Evolutionary conservation across 2,797 vertebrate species (phyloP), one percentile per base, ranked within the genome.

Genomic region (Enteromius mattozi): DNA sequence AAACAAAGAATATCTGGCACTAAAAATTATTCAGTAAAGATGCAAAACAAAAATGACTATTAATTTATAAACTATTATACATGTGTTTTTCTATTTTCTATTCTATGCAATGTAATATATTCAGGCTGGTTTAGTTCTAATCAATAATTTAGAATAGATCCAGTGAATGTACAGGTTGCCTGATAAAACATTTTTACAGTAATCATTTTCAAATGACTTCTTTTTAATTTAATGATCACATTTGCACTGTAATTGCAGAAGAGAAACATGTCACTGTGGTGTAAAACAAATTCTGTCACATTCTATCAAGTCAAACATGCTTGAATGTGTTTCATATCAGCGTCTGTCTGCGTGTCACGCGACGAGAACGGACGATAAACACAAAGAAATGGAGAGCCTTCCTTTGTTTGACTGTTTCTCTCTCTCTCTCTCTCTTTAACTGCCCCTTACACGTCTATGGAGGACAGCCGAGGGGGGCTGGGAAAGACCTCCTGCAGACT

Each of bases 381-480:
- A 56, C 65, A 70, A 54, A 56, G 35, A 81, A 27, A 30, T 24
- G 0, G 56, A 42, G 35, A 75, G 33, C 3, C 13, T 40, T 24
- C 24, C 78, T 80, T 80, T 80, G 78, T 80, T 35, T 51, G 63
- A 51, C 12, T 21, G 27, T 21, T 49, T 51, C 30, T 77, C 6
- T 40, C 27, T 63, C 6, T 59, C 17, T 40, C 61, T 65, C 61
- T 35, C 27, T 75, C 72, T 54, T 75, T 75, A 54, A 61, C 74
- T 74, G 70, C 3, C 70, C 71, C 6, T 74, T 7, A 74, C 71
- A 51, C 17, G 17, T 49, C 71, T 47, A 30, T 47, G 6, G 42
- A 17, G 70, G 27, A 27, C 24, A 14, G 42, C 42, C 35, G 63
- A 70, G 78, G 79, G 78, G 78, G 66, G 79, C 16, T 80, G 79